Evolutionary conservation across 2,797 vertebrate genomes (phyloP), one percentile per base, ranked within the genome.

Genomic region (Poecilia wingei): DNA sequence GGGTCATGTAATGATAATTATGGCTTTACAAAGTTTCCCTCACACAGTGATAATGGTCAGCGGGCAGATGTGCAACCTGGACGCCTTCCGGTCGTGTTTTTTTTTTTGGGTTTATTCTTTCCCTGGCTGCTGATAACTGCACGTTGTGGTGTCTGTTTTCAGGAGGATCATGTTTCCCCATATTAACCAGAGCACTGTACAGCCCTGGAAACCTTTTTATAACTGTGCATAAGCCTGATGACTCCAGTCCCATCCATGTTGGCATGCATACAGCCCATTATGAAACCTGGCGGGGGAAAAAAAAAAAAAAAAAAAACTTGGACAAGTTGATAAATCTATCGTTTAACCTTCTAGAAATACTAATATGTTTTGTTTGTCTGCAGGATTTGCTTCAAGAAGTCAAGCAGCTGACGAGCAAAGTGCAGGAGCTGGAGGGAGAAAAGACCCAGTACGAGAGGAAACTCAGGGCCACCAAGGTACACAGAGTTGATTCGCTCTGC

Each of bases 401-500:
- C 33, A 96, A 91, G 76, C 94, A 94, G 70, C 95, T 99, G 79
- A 97, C 96, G 94, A 96, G 94, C 82, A 98, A 97, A 95, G 97
- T 99, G 88, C 97, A 98, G 75, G 97, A 97, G 83, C 88, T 99
- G 90, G 98, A 99, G 92, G 97, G 95, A 5, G 97, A 99, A 93
- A 97, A 97, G 88, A 96, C 92, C 72, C 97, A 97, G 59, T 98
- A 98, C 0, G 98, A 99, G 83, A 97, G 96, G 94, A 97, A 97
- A 84, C 93, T 99, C 77, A 96, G 98, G 91, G 96, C 97, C 85
- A 99, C 98, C 7, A 98, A 99, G 97, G 98, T 99, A 96, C 72
- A n/a, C 64, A 28, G 36, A 80, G 64, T 39, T 16, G 45, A n/a
- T 51, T 28, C 69, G 33, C 45, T 59, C 10, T 10, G 3, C 3